Evolutionary conservation across 92 coral and sea anemone genomes (phyloP).

Genomic region (Micromussa lordhowensis): DNA sequence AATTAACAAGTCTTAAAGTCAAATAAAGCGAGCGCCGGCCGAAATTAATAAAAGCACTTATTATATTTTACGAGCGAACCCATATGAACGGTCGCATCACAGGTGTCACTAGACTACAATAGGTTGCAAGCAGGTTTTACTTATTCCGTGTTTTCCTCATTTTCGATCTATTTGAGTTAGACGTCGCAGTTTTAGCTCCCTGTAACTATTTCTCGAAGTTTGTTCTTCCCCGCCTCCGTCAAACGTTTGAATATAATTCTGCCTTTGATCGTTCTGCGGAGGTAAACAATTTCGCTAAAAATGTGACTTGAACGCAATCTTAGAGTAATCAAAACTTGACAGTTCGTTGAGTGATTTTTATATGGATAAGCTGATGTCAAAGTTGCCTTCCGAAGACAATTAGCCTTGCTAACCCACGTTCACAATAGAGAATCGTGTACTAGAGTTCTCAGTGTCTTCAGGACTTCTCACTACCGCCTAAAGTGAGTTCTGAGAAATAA

Average conservation of each 20-base stretch:
- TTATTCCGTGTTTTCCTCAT: too few species aligned
- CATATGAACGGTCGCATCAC: not conserved
- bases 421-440: not conserved
- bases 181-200: not conserved
- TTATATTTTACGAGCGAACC: not conserved
- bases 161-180: not conserved
- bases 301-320: not conserved
- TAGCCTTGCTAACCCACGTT: not conserved
- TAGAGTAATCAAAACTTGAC: slow-evolving; percentile 17
- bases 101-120: not conserved
- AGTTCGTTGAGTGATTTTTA: slow-evolving; percentile 2
- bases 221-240: not conserved
- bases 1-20: not conserved
- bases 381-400: not conserved
- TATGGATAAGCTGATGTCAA: not conserved
- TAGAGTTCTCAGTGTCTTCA: not conserved
- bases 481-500: not conserved
- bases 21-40: not conserved
- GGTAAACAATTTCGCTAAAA: slow-evolving; percentile 26
- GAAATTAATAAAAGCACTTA: slow-evolving; percentile 8
- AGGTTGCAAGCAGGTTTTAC: not conserved
- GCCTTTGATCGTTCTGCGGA: not conserved
- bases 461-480: not conserved
- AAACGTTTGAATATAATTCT: slow-evolving; percentile 3
- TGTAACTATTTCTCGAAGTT: not conserved